Evolutionary conservation across 2,797 vertebrate genomes (phyloP), one percentile per base, ranked within the genome.

Genomic region (Pangasius djambal): DNA sequence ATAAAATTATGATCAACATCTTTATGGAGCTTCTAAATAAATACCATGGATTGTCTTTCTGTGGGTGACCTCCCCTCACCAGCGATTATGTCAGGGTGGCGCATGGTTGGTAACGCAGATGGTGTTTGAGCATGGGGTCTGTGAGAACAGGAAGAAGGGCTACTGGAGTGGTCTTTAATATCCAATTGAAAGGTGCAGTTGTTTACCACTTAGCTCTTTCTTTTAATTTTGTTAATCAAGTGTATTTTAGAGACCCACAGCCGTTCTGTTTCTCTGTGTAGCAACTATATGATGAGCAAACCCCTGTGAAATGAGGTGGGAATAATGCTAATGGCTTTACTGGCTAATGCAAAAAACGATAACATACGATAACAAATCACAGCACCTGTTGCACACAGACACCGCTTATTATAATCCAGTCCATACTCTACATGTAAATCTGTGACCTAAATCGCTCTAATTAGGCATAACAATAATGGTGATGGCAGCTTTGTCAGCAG

Each of bases 401-500:
- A 9, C 15, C 2, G 18, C 12, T 7, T 69, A 34, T 52, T 34
- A 69, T 52, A 85, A 70, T 70, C 48, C n/a, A 22, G 65, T 52
- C 55, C n/a, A 25, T 84, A 84, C 77, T 61, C 52, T 83, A 78
- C 57, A 34, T 91, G 75, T 69, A 78, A 74, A 87, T 88, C 85
- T 89, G 74, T 91, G 89, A 92, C 79, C 88, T 94, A 92, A 94
- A 94, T 94, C 93, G 89, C 70, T 84, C 10, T 12, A 22, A 82
- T 88, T 88, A 93, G 93, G 89, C 93, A 91, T 93, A 93, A 93
- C 93, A 93, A 74, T 92, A 92, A 92, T 63, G 3, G 55, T 59
- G 91, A 86, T 78, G 88, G 88, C 93, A 93, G 93, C 93, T 92
- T 93, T 88, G 91, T 91, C 93, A 89, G 94, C 94, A 93, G 93